A percentile compares a stretch with the other conserved stretches of the same genome.
These are phyloP conservation scores for Parapsyche elsis DNA, from an alignment of 1,140 invertebrate genomes.

Conservation along the genomic window DNA sequence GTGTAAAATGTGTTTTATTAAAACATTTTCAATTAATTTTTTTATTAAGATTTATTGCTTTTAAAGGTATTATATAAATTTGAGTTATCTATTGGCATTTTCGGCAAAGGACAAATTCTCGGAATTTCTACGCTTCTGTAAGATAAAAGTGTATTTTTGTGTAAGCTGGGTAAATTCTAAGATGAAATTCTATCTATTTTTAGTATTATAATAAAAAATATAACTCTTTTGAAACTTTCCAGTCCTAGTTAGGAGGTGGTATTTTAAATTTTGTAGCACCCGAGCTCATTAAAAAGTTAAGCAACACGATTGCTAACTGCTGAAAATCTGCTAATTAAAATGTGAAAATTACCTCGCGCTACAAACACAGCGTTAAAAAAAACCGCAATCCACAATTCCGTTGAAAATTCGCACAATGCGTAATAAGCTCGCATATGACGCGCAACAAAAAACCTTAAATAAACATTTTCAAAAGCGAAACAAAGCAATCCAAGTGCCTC, in stretches of 20 bases:
- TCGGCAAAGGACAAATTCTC: constrained; percentile 7
- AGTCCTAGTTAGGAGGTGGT: too few species aligned
- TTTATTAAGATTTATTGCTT: not conserved
- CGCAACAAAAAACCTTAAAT: too few species aligned
- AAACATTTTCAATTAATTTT: too few species aligned
- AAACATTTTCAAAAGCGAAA: too few species aligned
- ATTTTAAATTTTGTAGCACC: not conserved
- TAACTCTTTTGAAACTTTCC: too few species aligned
- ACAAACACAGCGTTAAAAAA: not conserved
- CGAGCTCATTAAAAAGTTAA: not conserved
- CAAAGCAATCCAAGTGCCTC: too few species aligned
- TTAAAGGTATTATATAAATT: not conserved
- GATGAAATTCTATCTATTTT: not conserved
- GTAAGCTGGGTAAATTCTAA: not conserved
- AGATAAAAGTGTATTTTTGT: not conserved
- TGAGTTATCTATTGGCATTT: constrained; percentile 3
- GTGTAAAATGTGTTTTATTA: too few species aligned
- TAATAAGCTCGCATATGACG: too few species aligned
- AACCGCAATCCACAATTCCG: not conserved
- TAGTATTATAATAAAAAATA: not conserved
- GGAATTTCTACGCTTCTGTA: not conserved
- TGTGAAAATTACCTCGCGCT: too few species aligned
- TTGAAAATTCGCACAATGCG: too few species aligned
- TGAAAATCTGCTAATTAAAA: not conserved
- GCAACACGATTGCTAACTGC: not conserved